Percentiles rank a stretch among this genome's conserved stretches.
Conservation (phyloP, 2,797 vertebrate species). For the Trachurus trachurus region DNA sequence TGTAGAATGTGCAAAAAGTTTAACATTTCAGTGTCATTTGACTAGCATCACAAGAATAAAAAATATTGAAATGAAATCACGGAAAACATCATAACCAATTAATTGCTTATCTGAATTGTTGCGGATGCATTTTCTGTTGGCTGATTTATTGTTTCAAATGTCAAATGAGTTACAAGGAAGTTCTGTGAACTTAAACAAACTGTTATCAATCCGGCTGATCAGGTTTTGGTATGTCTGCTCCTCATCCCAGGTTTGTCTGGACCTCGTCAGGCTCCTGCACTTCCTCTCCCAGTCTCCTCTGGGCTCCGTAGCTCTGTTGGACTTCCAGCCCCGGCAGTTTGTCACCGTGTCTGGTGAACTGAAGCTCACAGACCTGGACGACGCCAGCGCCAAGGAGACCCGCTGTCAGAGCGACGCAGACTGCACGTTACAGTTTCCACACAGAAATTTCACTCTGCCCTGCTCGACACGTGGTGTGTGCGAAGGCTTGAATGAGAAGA, state of each 20-base stretch:
- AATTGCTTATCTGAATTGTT: background rate
- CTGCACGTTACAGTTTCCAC: conserved; percentile 90
- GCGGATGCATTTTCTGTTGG: background rate
- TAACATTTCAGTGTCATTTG: too few species aligned
- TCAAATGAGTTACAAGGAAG: background rate
- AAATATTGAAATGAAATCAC: too few species aligned
- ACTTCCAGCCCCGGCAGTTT: conserved; percentile 96
- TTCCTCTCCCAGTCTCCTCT: conserved; percentile 92
- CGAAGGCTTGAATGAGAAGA: conserved; percentile 90
- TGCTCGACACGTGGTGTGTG: conserved; percentile 86
- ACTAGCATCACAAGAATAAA: too few species aligned
- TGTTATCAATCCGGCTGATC: conserved; percentile 31
- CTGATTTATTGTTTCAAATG: background rate
- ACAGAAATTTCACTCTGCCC: conserved; percentile 87
- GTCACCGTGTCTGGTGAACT: conserved; percentile 91
- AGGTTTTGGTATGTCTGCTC: conserved; percentile 33
- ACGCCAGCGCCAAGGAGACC: conserved; percentile 87
- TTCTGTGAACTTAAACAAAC: background rate
- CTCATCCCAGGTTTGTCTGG: conserved; percentile 90
- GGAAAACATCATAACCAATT: too few species aligned
- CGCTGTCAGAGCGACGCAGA: conserved; percentile 84
- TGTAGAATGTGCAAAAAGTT: too few species aligned
- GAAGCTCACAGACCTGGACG: conserved; percentile 94
- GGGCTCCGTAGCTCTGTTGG: conserved; percentile 92
- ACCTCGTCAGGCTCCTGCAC: conserved; percentile 90